phyloP scores from a whole-genome alignment of 2,888 invertebrate species.

The Limenitis camilla region DNA sequence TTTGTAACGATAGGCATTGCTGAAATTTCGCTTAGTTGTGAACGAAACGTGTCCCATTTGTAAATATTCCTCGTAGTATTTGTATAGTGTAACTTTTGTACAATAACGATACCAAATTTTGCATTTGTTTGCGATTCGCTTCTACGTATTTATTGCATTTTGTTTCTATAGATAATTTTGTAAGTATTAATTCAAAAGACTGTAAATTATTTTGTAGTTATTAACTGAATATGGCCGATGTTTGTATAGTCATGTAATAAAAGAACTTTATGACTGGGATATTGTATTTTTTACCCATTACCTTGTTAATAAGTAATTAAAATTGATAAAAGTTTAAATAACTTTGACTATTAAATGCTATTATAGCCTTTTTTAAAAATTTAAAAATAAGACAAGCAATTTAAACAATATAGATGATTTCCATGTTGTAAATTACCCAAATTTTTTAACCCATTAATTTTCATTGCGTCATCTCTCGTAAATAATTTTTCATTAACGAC shows the following conservation, averaged over 20 bases:
- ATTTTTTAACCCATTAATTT: too few species aligned
- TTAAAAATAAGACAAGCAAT: neutral
- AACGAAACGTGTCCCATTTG: conserved; percentile 53
- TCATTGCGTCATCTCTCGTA: too few species aligned
- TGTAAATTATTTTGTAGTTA: conserved; percentile 71
- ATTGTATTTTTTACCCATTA: conserved; percentile 25
- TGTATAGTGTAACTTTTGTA: conserved; percentile 66
- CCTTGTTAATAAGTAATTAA: neutral
- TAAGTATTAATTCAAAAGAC: conserved; percentile 73
- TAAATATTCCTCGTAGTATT: conserved; percentile 54
- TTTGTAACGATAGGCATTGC: conserved; percentile 52
- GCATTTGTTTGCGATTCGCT: conserved; percentile 66
- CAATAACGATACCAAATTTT: conserved; percentile 72
- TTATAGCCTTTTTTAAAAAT: too few species aligned
- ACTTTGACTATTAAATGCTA: too few species aligned
- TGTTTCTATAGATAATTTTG: conserved; percentile 52
- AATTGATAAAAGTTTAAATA: too few species aligned
- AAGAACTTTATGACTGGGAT: conserved; percentile 63
- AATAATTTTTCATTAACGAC: too few species aligned
- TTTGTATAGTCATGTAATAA: conserved; percentile 71
- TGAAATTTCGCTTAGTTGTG: conserved; percentile 47
- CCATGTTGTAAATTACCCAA: too few species aligned
- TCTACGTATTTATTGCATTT: conserved; percentile 67
- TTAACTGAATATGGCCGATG: conserved; percentile 63
- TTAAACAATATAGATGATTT: too few species aligned